phyloP scores from a whole-genome alignment of 2,113 vertebrate genomes.

The Lamprologus tigripictilis region DNA sequence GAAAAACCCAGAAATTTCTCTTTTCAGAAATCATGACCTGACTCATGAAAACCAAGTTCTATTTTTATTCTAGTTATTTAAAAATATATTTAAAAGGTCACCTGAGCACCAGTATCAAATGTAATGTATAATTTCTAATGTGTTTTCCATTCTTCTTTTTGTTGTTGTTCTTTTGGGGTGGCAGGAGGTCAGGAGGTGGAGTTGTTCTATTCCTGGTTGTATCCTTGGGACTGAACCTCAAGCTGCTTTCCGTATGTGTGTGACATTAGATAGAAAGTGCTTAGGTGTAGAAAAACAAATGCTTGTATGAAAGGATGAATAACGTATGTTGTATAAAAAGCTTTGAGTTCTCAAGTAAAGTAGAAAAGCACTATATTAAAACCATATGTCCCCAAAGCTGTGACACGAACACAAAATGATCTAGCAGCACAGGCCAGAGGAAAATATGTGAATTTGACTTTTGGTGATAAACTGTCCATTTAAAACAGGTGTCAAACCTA shows the following conservation, averaged over 20 bases:
- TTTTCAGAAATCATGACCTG: neutral
- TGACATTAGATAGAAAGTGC: neutral
- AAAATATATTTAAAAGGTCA: neutral
- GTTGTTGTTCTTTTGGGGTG: neutral
- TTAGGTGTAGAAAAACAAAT: neutral
- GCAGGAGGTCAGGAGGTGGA: neutral
- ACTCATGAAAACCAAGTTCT: neutral
- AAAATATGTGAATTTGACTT: neutral
- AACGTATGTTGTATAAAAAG: neutral
- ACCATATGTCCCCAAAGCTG: neutral
- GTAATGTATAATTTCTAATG: neutral
- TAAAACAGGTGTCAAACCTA: neutral
- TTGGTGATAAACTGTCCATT: neutral
- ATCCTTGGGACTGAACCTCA: neutral
- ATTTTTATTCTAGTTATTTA: neutral
- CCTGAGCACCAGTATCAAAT: neutral
- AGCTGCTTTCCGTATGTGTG: rapidly evolving
- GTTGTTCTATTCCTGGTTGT: rapidly evolving
- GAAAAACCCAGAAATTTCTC: neutral
- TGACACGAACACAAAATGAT: neutral
- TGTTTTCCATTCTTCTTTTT: rapidly evolving
- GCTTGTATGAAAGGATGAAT: neutral
- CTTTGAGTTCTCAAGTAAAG: neutral
- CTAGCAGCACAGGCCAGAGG: neutral
- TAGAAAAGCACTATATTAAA: neutral